These are phyloP conservation scores for Tragelaphus buxtoni DNA, from an alignment of 2,113 vertebrate species.

Conservation along the genomic window DNA sequence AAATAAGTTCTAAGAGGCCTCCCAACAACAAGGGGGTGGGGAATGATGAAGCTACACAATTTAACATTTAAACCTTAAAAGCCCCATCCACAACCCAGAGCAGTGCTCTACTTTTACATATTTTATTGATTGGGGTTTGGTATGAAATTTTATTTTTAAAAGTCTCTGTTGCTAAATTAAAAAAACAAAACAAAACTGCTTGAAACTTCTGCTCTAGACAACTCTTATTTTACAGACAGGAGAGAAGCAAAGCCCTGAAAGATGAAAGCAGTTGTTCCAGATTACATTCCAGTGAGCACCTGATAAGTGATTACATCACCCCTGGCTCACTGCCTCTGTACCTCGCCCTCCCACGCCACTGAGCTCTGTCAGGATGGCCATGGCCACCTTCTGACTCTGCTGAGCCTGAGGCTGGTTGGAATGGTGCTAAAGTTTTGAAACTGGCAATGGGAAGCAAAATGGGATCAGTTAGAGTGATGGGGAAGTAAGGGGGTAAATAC, in stretches of 20 bases:
- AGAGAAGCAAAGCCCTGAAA: not conserved
- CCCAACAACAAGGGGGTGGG: not conserved
- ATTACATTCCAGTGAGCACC: fast-evolving
- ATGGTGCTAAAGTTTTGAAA: not conserved
- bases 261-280: not conserved
- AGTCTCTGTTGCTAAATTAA: not conserved
- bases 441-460: not conserved
- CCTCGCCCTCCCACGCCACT: no score
- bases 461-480: not conserved
- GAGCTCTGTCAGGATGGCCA: no score
- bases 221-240: not conserved
- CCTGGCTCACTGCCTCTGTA: not conserved
- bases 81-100: not conserved
- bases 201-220: not conserved
- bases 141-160: not conserved
- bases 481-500: not conserved
- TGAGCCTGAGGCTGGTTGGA: not conserved
- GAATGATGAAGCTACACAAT: not conserved
- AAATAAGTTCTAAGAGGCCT: not conserved
- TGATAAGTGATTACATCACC: no score
- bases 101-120: not conserved
- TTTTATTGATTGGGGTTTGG: not conserved
- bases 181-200: not conserved
- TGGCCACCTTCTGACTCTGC: not conserved
- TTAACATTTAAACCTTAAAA: not conserved